Evolutionary conservation across 2,113 vertebrate genomes (phyloP).

Genomic region (Bothrops jararaca): DNA sequence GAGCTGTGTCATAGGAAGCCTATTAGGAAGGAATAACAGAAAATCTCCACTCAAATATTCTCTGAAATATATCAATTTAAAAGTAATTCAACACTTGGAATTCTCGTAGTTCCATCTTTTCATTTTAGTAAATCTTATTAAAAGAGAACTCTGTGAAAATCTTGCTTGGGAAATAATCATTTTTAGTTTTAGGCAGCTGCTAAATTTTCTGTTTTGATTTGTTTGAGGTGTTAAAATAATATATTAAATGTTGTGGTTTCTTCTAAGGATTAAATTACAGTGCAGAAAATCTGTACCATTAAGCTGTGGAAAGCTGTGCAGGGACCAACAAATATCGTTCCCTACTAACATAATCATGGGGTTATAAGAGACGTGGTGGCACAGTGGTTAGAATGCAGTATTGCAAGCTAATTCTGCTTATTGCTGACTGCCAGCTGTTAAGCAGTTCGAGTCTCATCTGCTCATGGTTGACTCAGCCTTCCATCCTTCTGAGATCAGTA

Average conservation of each 20-base stretch:
- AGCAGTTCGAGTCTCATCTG: not conserved
- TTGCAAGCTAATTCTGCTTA: not conserved
- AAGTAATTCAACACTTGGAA: not conserved
- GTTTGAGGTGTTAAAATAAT: not conserved
- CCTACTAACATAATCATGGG: not conserved
- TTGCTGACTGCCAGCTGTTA: not conserved
- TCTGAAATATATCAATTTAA: not conserved
- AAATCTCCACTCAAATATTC: not conserved
- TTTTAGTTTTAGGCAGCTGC: not conserved
- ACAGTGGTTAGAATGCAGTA: not conserved
- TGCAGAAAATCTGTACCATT: not conserved
- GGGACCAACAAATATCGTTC: not conserved
- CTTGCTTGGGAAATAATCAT: not conserved
- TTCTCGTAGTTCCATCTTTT: not conserved
- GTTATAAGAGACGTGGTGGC: not conserved
- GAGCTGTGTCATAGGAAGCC: not conserved
- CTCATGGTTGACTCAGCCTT: not conserved
- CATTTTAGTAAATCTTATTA: not conserved
- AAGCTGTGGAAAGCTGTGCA: not conserved
- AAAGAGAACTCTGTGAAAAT: not conserved
- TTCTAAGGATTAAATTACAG: not conserved
- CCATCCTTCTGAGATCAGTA: not conserved
- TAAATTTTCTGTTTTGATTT: not conserved
- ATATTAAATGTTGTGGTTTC: not conserved
- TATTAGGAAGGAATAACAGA: not conserved